Conservation (phyloP, 2,888 invertebrate species). For the Rosalia funebris region DNA sequence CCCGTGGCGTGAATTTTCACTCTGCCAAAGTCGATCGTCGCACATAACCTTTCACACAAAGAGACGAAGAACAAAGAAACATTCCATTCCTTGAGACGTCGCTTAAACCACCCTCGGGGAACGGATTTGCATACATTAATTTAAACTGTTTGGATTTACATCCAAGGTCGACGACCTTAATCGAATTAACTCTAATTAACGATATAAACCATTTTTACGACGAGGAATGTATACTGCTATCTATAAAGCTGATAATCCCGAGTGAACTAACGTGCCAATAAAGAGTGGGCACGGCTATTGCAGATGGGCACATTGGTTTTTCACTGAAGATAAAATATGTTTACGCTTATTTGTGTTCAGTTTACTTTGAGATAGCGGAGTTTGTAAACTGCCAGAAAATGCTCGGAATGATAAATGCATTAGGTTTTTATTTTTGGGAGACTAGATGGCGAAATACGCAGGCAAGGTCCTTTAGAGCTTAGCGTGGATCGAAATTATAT, state of each 20-base stretch:
- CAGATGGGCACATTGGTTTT: not conserved
- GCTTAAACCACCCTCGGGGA: too few relatives aligned
- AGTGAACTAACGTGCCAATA: not conserved
- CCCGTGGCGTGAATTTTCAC: not conserved
- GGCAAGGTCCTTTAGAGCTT: too few relatives aligned
- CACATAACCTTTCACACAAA: too few relatives aligned
- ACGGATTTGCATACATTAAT: too few relatives aligned
- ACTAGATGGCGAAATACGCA: too few relatives aligned
- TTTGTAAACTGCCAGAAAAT: not conserved
- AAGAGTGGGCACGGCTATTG: too few relatives aligned
- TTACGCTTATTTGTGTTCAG: not conserved
- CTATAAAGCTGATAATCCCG: not conserved
- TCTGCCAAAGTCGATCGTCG: too few relatives aligned
- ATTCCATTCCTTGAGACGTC: too few relatives aligned
- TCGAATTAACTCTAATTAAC: not conserved
- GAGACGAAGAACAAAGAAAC: too few relatives aligned
- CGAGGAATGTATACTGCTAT: not conserved
- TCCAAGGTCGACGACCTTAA: constrained; percentile 5
- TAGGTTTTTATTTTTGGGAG: not conserved
- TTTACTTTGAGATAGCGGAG: not conserved
- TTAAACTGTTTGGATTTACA: not conserved
- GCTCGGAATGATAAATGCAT: not conserved
- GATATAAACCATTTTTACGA: not conserved
- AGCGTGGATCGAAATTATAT: too few relatives aligned
- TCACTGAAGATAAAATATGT: not conserved